These are phyloP conservation scores for Drosophila gaucha DNA, from an alignment of 2,888 invertebrate species.

Conservation along the genomic window DNA sequence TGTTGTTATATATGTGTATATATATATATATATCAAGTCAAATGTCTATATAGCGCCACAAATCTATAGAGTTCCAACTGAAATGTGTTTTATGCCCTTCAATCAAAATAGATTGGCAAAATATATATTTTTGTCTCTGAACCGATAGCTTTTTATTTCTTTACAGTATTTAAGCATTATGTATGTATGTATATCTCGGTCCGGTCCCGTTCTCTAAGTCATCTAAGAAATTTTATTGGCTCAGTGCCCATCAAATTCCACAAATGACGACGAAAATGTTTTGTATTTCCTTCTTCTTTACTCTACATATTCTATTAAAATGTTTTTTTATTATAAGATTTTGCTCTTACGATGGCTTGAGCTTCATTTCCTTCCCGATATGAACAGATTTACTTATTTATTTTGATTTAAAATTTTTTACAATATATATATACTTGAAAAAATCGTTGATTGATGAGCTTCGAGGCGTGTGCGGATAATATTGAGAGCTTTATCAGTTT, in stretches of 20 bases:
- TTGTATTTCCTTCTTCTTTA: slow-evolving; percentile 2
- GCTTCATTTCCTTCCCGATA: slow-evolving; percentile 42
- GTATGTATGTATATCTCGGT: slow-evolving; percentile 8
- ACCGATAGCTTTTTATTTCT: neutral
- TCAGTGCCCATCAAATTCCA: slow-evolving; percentile 42
- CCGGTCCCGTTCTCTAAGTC: slow-evolving; percentile 38
- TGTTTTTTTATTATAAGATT: slow-evolving; percentile 11
- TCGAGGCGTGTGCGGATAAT: slow-evolving; percentile 7
- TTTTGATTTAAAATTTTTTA: slow-evolving; percentile 20
- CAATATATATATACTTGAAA: neutral
- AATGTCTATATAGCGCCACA: neutral
- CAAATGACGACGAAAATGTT: slow-evolving; percentile 30
- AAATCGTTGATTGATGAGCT: slow-evolving; percentile 16
- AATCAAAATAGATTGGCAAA: slow-evolving; percentile 5
- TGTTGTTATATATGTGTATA: neutral
- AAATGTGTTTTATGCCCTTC: slow-evolving; percentile 20
- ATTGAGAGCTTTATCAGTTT: slow-evolving; percentile 20
- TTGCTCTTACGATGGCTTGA: slow-evolving; percentile 24
- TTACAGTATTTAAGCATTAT: neutral
- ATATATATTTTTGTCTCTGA: slow-evolving; percentile 7
- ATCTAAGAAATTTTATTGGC: slow-evolving; percentile 43
- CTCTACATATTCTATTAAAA: too few species aligned
- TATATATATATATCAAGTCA: neutral
- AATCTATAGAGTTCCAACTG: neutral
- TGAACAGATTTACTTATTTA: neutral